phyloP scores from a whole-genome alignment of 2,797 vertebrate species.

The Acrossocheilus fasciatus region DNA sequence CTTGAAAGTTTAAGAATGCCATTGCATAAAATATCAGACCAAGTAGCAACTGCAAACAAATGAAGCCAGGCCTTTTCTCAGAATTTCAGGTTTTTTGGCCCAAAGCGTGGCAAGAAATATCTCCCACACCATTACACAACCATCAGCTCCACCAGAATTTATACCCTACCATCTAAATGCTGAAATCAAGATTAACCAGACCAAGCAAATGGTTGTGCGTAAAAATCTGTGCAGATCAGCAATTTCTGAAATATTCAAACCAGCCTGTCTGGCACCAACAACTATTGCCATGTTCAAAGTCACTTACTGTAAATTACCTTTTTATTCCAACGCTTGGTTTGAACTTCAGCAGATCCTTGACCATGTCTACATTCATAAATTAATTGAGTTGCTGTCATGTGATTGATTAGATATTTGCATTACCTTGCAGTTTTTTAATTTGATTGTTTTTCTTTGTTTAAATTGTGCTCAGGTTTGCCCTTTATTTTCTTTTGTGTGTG shows the following conservation, averaged over 20 bases:
- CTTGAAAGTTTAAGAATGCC: neutral
- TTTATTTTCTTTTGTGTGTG: neutral
- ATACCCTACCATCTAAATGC: neutral
- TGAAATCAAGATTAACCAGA: slow-evolving; percentile 9
- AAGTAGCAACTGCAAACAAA: neutral
- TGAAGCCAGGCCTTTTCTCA: neutral
- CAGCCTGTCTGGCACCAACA: neutral
- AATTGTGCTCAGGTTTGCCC: neutral
- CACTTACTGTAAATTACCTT: neutral
- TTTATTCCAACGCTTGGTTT: neutral
- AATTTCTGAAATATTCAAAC: neutral
- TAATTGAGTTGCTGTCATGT: neutral
- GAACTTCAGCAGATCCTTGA: neutral
- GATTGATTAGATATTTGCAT: neutral
- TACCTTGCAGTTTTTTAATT: neutral
- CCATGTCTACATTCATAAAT: neutral
- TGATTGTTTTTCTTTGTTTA: neutral
- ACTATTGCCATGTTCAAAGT: neutral
- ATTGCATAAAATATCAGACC: neutral
- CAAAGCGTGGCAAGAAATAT: neutral
- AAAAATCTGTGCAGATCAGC: slow-evolving; percentile 1
- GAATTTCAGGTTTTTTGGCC: neutral
- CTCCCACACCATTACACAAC: neutral
- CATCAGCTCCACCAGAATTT: neutral
- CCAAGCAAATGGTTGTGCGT: neutral